Percentiles rank a stretch among this genome's conserved stretches.
phyloP scores from a whole-genome alignment of 2,888 invertebrate species.

The Monopis laevigella region DNA sequence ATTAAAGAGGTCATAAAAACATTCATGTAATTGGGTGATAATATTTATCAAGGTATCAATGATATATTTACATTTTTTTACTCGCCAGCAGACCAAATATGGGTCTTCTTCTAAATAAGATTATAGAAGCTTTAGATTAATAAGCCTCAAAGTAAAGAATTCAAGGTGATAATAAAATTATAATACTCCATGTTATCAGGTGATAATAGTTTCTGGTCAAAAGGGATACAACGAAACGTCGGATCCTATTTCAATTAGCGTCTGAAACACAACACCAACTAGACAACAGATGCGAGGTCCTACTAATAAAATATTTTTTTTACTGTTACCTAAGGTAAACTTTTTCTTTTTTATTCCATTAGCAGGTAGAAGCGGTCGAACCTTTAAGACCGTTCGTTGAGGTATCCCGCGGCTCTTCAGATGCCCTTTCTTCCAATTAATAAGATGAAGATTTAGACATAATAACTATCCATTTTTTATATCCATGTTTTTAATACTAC shows the following conservation, averaged over 20 bases:
- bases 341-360: conserved; percentile 31
- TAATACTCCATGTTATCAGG: conserved; percentile 24
- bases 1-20: conserved; percentile 4
- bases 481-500: too few species aligned
- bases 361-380: conserved; percentile 31
- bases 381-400: conserved; percentile 10
- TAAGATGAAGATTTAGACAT: conserved; percentile 17
- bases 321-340: conserved; percentile 11
- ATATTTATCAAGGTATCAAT: background rate
- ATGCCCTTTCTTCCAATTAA: conserved; percentile 53
- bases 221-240: conserved; percentile 19
- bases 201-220: conserved; percentile 26
- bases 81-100: too few species aligned
- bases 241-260: conserved; percentile 39
- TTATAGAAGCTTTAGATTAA: background rate
- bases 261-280: conserved; percentile 27
- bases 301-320: conserved; percentile 8
- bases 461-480: too few species aligned
- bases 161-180: conserved; percentile 18
- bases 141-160: background rate
- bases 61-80: too few species aligned
- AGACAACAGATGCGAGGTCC: conserved; percentile 19
- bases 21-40: background rate
- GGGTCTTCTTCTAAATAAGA: too few species aligned
- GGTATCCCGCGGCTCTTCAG: conserved; percentile 32